phyloP scores from a whole-genome alignment of 2,888 invertebrate species.

The Macaria liturata region DNA sequence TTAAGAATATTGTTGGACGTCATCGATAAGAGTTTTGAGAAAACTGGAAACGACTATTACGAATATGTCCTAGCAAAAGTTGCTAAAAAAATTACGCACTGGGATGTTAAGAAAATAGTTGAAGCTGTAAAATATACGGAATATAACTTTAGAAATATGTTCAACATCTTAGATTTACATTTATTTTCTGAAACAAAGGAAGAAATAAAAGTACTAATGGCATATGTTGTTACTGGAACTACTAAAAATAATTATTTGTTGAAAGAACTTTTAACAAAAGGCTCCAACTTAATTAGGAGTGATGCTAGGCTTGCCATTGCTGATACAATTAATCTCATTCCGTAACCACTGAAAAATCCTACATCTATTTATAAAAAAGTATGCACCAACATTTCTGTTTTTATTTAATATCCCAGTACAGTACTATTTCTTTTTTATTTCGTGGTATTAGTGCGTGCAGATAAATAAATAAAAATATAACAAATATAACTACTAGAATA shows the following conservation, averaged over 20 bases:
- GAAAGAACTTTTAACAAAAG: slow-evolving; percentile 2
- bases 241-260: neutral
- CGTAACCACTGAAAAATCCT: no score
- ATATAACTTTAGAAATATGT: neutral
- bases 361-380: no score
- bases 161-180: slow-evolving; percentile 1
- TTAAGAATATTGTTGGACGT: slow-evolving; percentile 1
- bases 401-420: no score
- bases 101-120: neutral
- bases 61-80: neutral
- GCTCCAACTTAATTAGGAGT: neutral
- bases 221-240: neutral
- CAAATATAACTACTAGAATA: no score
- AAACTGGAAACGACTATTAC: neutral
- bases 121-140: neutral
- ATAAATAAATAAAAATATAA: no score
- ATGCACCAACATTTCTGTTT: no score
- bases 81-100: neutral
- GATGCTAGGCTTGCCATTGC: no score
- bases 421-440: no score
- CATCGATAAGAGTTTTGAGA: slow-evolving; percentile 5
- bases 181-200: slow-evolving; percentile 1
- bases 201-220: slow-evolving; percentile 3
- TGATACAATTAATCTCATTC: no score
- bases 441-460: no score